Evolutionary conservation across 1,140 invertebrate species (phyloP), one percentile per base, ranked within the genome.

Genomic region (Pseudachorutes palmiensis): DNA sequence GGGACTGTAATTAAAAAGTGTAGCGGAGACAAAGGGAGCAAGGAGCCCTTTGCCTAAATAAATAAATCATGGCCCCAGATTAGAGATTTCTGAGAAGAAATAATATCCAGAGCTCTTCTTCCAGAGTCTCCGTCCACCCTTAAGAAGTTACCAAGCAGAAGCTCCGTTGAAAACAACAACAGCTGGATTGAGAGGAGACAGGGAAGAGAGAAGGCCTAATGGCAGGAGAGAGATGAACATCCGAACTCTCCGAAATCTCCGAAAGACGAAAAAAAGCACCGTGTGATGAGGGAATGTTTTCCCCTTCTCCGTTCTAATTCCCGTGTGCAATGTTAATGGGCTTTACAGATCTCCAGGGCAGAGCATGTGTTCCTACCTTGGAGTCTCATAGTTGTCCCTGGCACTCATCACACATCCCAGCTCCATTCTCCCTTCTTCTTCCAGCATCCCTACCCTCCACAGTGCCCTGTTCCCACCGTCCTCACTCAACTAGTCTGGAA

Each of bases 301-400:
- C 19, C 36, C 36, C 36, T 45, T 19, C 36, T 45, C 9, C 36
- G 19, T 45, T 24, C 51, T 55, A 55, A 55, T 55, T 55, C 51
- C 51, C 51, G 51, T 55, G 51, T 55, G 51, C 51, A 55, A 55
- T 24, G 51, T 55, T 55, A 55, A 55, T 55, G 51, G 51, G 3
- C 24, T n/a, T n/a, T n/a, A n/a, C n/a, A n/a, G n/a, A n/a, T n/a
- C n/a, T n/a, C n/a, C 24, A 26, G 24, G 24, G 24, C 3, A 5
- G 14, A 55, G 51, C 51, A 55, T 55, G 51, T 55, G 51, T 55
- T 24, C 24, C 24, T 55, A 45, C 36, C 36, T 45, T 45, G 36
- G 19, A 45, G 19, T 45, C 19, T 45, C 36, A 45, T n/a, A n/a
- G n/a, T n/a, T n/a, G n/a, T n/a, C n/a, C n/a, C n/a, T n/a, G n/a